These are phyloP conservation scores for Machaerirhynchus nigripectus DNA, from an alignment of 2,113 vertebrate genomes.

Conservation along the genomic window DNA sequence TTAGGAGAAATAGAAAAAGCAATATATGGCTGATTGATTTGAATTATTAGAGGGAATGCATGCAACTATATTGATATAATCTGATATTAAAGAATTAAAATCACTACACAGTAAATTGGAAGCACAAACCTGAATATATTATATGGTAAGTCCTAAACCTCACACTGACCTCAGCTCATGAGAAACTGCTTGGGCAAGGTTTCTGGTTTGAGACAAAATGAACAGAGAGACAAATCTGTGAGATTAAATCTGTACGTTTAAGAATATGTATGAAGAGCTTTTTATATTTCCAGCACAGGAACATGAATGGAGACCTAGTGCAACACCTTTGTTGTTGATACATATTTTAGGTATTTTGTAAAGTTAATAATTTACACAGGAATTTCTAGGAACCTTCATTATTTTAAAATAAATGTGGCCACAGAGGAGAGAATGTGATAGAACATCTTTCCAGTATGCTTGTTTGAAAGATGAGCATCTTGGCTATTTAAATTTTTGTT, in stretches of 20 bases:
- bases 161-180: conserved; percentile 50
- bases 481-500: background rate
- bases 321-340: conserved; percentile 7
- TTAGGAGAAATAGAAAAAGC: conserved; percentile 32
- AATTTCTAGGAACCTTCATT: background rate
- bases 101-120: conserved; percentile 60
- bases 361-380: conserved; percentile 12
- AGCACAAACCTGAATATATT: conserved; percentile 41
- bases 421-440: background rate
- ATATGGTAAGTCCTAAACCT: conserved; percentile 50
- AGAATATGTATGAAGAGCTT: background rate
- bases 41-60: conserved; percentile 53
- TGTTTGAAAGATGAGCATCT: background rate
- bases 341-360: background rate
- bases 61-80: conserved; percentile 28
- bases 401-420: background rate
- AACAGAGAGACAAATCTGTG: conserved; percentile 20
- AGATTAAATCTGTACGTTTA: background rate
- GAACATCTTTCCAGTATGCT: background rate
- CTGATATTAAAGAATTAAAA: conserved; percentile 57
- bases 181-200: conserved; percentile 48
- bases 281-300: conserved; percentile 35
- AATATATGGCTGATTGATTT: conserved; percentile 36
- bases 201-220: conserved; percentile 56
- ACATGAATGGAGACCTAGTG: conserved; percentile 26